phyloP scores from a whole-genome alignment of 2,113 vertebrate species.

The Mastomys coucha region DNA sequence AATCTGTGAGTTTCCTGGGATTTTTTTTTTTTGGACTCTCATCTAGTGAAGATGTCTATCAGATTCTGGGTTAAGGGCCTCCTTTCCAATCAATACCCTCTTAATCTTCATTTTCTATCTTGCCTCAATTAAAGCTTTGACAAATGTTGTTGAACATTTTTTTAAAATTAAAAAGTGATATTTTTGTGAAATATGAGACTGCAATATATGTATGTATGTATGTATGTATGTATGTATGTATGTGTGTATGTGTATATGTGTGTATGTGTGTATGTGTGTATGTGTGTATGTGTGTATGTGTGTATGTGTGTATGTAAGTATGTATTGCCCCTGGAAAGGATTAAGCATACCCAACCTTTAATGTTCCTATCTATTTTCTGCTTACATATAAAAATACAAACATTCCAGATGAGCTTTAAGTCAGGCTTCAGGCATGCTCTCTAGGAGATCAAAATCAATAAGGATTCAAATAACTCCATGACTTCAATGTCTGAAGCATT shows the following conservation, averaged over 20 bases:
- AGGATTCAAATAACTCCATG: conserved; percentile 46
- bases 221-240: not conserved
- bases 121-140: not conserved
- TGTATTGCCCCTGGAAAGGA: not conserved
- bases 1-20: not conserved
- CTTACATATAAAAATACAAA: conserved; percentile 41
- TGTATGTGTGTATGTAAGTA: fast-evolving
- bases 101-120: not conserved
- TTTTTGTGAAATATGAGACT: conserved; percentile 16
- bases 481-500: conserved; percentile 60
- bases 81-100: not conserved
- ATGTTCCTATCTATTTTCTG: not conserved
- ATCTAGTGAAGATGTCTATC: not conserved
- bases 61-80: not conserved
- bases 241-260: not conserved
- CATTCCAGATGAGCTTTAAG: not conserved
- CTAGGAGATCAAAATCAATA: conserved; percentile 43
- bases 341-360: not conserved
- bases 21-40: not conserved
- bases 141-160: not conserved
- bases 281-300: no score
- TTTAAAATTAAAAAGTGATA: not conserved
- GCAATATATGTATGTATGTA: not conserved
- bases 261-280: not conserved
- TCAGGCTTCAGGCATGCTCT: not conserved